phyloP scores from a whole-genome alignment of 1,140 invertebrate species.

The Homalodisca vitripennis region DNA sequence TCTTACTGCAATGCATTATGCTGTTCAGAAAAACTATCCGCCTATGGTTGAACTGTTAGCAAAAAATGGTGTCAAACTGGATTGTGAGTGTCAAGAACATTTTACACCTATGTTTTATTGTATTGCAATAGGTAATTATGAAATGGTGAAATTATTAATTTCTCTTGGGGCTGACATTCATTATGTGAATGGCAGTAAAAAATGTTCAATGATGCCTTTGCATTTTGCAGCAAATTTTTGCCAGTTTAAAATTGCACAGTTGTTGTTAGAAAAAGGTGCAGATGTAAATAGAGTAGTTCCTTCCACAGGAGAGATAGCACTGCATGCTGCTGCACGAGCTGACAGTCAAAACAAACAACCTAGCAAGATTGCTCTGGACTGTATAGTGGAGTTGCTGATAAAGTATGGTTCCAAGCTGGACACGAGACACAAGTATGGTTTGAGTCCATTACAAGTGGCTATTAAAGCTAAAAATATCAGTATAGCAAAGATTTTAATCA shows the following conservation, averaged over 20 bases:
- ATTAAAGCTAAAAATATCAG: not conserved
- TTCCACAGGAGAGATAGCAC: not conserved
- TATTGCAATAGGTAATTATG: not conserved
- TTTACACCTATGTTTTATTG: not conserved
- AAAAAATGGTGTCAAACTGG: not conserved
- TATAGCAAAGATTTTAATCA: not conserved
- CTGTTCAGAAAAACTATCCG: not conserved
- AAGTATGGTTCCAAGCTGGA: not conserved
- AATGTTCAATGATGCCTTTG: slow-evolving; percentile 5
- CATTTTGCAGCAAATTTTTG: slow-evolving; percentile 7
- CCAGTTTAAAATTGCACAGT: not conserved
- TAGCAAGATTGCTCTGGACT: not conserved
- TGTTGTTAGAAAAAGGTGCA: not conserved
- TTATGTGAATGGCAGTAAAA: not conserved
- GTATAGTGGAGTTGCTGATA: slow-evolving; percentile 4
- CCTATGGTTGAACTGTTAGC: not conserved
- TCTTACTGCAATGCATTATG: not conserved
- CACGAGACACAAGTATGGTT: not conserved
- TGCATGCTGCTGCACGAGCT: not conserved
- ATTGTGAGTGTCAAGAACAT: not conserved
- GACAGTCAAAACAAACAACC: not conserved
- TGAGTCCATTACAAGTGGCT: not conserved
- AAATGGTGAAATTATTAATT: not conserved
- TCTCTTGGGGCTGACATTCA: not conserved
- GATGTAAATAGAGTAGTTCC: slow-evolving; percentile 2